Conservation (phyloP, 2,113 vertebrate genomes). For the Proteles cristata region DNA sequence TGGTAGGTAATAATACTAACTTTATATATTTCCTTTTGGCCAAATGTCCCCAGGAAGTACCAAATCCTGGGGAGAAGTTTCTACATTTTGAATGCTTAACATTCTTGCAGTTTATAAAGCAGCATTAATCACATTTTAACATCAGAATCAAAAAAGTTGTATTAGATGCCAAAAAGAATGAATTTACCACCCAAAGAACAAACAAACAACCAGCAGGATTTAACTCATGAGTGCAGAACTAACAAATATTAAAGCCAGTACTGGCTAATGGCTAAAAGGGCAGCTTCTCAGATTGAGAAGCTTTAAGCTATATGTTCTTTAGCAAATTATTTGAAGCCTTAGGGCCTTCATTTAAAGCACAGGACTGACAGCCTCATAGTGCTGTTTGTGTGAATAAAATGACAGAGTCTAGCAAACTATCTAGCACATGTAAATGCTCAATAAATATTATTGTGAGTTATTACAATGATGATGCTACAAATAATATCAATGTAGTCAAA, state of each 20-base stretch:
- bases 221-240: not conserved
- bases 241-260: not conserved
- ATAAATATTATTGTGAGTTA: not conserved
- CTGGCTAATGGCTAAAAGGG: not conserved
- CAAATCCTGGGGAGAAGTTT: not conserved
- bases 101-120: not conserved
- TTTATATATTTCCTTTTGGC: not conserved
- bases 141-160: not conserved
- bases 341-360: not conserved
- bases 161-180: not conserved
- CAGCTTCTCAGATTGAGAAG: not conserved
- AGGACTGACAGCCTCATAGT: not conserved
- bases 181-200: not conserved
- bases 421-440: not conserved
- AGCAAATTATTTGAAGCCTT: not conserved
- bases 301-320: not conserved
- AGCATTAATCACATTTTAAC: constrained; percentile 29
- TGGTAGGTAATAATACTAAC: not conserved
- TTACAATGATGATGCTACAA: not conserved
- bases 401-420: not conserved
- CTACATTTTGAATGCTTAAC: not conserved
- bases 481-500: not conserved
- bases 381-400: not conserved
- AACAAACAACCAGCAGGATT: not conserved
- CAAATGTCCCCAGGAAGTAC: not conserved